Conservation (phyloP, 2,797 vertebrate genomes). For the Potorous gilbertii region DNA sequence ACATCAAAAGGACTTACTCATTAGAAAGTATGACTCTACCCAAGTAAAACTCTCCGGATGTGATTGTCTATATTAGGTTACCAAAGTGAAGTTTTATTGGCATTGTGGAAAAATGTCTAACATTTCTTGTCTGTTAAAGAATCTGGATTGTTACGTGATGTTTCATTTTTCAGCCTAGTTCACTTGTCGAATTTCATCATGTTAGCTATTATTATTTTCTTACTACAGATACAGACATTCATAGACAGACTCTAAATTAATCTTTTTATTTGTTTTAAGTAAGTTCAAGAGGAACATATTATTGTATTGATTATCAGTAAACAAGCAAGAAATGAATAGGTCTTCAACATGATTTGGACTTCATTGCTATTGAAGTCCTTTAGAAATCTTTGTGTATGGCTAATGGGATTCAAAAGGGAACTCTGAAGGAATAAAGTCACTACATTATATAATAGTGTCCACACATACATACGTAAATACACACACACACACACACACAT, state of each 20-base stretch:
- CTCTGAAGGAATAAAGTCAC: not conserved
- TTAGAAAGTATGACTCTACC: not conserved
- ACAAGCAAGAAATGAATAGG: not conserved
- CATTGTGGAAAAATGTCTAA: not conserved
- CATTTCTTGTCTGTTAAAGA: not conserved
- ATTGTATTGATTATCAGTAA: not conserved
- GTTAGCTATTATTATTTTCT: not conserved
- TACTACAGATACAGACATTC: not conserved
- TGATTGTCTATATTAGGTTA: accelerated
- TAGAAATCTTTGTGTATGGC: not conserved
- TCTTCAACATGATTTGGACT: not conserved
- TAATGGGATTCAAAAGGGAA: not conserved
- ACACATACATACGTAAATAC: too few species aligned
- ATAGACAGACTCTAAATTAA: not conserved
- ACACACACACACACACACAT: too few species aligned
- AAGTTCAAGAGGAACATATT: not conserved
- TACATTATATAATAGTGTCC: not conserved
- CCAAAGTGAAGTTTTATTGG: not conserved
- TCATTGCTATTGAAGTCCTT: not conserved
- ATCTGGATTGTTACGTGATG: not conserved
- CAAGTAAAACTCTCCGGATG: not conserved
- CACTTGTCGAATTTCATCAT: not conserved
- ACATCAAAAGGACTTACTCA: not conserved
- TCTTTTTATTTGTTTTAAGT: not conserved
- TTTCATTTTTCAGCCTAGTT: not conserved